These are phyloP conservation scores for Mylabris phalerata DNA, from an alignment of 1,140 invertebrate genomes.

Conservation along the genomic window DNA sequence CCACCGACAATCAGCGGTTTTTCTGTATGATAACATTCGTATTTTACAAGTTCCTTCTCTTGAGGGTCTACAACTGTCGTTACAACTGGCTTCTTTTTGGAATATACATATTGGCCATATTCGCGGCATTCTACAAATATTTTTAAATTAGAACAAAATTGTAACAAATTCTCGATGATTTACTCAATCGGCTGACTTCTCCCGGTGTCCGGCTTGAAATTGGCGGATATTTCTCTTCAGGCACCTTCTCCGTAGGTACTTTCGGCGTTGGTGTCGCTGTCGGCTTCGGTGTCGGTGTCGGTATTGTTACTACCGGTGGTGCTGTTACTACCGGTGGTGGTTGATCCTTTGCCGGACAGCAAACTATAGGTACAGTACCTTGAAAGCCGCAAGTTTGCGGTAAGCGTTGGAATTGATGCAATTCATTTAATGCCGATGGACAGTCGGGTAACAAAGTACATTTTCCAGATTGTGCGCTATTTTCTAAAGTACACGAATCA, in stretches of 20 bases:
- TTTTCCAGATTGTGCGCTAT: not conserved
- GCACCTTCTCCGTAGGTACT: no score
- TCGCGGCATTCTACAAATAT: not conserved
- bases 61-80: not conserved
- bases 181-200: not conserved
- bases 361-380: slow-evolving; percentile 4
- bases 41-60: not conserved
- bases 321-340: not conserved
- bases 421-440: not conserved
- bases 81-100: not conserved
- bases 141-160: not conserved
- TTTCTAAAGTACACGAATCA: not conserved
- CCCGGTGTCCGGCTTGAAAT: not conserved
- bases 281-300: no score
- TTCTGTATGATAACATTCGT: not conserved
- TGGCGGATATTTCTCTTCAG: not conserved
- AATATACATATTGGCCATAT: not conserved
- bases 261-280: no score
- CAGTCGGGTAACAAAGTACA: not conserved
- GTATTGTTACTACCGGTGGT: no score
- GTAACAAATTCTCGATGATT: no score
- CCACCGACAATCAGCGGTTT: not conserved
- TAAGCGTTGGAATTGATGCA: not conserved
- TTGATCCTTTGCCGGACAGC: not conserved
- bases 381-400: slow-evolving; percentile 11